These are phyloP conservation scores for Brachypteracias leptosomus DNA, from an alignment of 2,113 vertebrate genomes.

Conservation along the genomic window DNA sequence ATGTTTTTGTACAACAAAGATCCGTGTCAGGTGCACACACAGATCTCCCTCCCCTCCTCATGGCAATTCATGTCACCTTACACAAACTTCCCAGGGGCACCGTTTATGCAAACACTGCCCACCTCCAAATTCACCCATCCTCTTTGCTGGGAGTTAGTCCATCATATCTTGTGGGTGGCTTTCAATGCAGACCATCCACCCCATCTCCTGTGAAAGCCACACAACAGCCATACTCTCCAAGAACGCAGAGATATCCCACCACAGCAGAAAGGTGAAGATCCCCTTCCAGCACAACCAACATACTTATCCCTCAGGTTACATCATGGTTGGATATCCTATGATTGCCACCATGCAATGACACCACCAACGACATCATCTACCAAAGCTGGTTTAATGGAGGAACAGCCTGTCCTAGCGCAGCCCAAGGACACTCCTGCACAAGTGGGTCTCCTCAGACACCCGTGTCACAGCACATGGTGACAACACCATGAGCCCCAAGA, in stretches of 20 bases:
- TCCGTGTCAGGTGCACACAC: rapidly evolving
- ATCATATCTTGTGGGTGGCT: neutral
- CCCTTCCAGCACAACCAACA: neutral
- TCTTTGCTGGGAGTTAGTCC: neutral
- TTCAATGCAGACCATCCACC: neutral
- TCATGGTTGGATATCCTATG: rapidly evolving
- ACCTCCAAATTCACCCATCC: neutral
- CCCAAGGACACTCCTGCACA: neutral
- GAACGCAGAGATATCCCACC: neutral
- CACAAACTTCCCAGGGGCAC: neutral
- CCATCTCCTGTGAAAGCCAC: rapidly evolving
- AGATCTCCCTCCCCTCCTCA: neutral
- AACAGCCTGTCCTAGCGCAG: neutral
- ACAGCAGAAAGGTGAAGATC: neutral
- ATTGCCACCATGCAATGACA: neutral
- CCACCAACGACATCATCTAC: neutral
- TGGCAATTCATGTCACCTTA: neutral
- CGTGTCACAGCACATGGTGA: neutral
- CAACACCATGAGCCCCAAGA: neutral
- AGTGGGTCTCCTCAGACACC: neutral
- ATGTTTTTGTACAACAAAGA: neutral
- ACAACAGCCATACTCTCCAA: rapidly evolving
- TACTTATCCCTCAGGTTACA: rapidly evolving
- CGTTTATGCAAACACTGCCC: neutral
- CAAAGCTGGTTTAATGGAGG: neutral